Evolutionary conservation across 2,888 invertebrate species (phyloP).

Genomic region (Melipona bicolor): DNA sequence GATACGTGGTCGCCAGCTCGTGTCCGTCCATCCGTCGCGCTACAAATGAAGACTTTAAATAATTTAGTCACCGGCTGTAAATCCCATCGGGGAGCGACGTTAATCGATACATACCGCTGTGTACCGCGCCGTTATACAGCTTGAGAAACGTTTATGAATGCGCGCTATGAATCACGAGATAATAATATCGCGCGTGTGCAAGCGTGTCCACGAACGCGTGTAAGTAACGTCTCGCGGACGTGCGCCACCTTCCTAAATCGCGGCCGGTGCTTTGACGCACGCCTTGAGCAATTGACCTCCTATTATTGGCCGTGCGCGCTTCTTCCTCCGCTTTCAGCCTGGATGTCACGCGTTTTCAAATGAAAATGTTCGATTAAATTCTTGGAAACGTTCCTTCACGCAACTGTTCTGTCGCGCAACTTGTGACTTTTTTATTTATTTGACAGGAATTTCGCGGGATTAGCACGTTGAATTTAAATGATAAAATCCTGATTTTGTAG

Average conservation of each 20-base stretch:
- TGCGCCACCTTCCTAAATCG: constrained; percentile 30
- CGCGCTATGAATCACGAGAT: constrained; percentile 81
- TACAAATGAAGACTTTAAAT: constrained; percentile 83
- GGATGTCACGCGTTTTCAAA: too few species aligned
- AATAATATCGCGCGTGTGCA: constrained; percentile 73
- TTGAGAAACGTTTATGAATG: constrained; percentile 79
- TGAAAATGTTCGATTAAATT: too few species aligned
- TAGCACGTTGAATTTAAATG: too few species aligned
- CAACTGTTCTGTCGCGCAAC: too few species aligned
- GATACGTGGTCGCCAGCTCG: constrained; percentile 71
- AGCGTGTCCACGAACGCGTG: constrained; percentile 45
- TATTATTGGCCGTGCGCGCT: too few species aligned
- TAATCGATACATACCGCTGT: constrained; percentile 80
- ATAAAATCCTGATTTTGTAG: too few species aligned
- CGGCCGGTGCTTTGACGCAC: neutral
- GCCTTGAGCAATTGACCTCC: constrained; percentile 10
- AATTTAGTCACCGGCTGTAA: constrained; percentile 82
- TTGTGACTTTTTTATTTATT: too few species aligned
- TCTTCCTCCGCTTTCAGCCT: too few species aligned
- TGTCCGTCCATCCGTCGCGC: constrained; percentile 73
- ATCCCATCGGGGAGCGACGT: constrained; percentile 79
- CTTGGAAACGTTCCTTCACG: too few species aligned
- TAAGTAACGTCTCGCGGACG: constrained; percentile 12
- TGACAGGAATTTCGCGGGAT: too few species aligned
- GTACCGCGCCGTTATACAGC: constrained; percentile 71